Percentiles rank a stretch among this genome's conserved stretches.
Evolutionary conservation across 2,888 invertebrate genomes (phyloP).

Genomic region (Acronicta aceris): DNA sequence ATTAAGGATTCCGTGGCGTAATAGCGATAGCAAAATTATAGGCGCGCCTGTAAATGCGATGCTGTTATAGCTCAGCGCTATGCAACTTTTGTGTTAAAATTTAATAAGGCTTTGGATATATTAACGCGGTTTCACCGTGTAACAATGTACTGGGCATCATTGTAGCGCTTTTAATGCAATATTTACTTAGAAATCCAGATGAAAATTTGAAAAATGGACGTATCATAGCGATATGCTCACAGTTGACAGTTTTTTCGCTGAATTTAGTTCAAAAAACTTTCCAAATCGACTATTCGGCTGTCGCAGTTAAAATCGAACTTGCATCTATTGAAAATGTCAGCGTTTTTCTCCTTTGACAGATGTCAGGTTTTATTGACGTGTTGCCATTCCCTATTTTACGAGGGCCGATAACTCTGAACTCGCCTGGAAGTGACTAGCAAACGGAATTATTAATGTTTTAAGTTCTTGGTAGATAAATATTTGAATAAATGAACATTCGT

Average conservation of each 20-base stretch:
- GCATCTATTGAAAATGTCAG: slow-evolving; percentile 67
- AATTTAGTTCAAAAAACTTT: slow-evolving; percentile 16
- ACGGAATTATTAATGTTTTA: slow-evolving; percentile 31
- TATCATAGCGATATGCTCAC: background rate
- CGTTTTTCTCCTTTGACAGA: slow-evolving; percentile 74
- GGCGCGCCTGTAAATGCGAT: slow-evolving; percentile 57
- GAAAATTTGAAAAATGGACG: slow-evolving; percentile 17
- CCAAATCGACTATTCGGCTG: slow-evolving; percentile 10
- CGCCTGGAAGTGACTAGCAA: slow-evolving; percentile 60
- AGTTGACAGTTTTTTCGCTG: slow-evolving; percentile 2
- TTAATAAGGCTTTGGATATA: slow-evolving; percentile 54
- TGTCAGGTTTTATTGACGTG: slow-evolving; percentile 81
- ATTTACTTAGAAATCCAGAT: slow-evolving; percentile 42
- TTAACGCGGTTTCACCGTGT: slow-evolving; percentile 36
- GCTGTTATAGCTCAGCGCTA: slow-evolving; percentile 24
- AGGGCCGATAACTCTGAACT: slow-evolving; percentile 51
- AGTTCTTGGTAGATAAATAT: slow-evolving; percentile 20
- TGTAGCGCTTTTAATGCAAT: slow-evolving; percentile 42
- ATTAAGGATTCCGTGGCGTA: slow-evolving; percentile 84
- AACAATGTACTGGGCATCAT: slow-evolving; percentile 40
- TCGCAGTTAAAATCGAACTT: slow-evolving; percentile 62
- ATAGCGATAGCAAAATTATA: slow-evolving; percentile 80
- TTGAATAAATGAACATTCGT: slow-evolving; percentile 29
- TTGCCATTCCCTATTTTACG: slow-evolving; percentile 73
- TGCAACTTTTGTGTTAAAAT: slow-evolving; percentile 57